These are phyloP conservation scores for Uromys caudimaculatus DNA, from an alignment of 2,797 vertebrate species.

Conservation along the genomic window DNA sequence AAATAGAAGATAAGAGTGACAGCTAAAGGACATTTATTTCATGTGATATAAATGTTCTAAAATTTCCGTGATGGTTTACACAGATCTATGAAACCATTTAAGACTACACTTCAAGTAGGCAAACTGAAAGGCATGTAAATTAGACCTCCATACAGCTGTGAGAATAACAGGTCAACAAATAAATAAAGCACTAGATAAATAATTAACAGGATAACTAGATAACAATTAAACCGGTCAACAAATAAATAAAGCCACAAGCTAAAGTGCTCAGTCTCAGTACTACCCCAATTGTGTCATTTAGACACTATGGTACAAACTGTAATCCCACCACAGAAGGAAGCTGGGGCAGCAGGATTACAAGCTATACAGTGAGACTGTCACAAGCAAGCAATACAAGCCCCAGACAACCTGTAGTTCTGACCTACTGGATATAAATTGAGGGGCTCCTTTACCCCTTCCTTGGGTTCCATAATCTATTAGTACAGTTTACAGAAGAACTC, in stretches of 20 bases:
- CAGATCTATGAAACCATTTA: conserved; percentile 9
- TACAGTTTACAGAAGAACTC: conserved; percentile 21
- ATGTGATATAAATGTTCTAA: conserved; percentile 31
- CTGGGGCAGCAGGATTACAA: not conserved
- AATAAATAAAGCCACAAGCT: conserved; percentile 11
- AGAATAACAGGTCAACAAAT: not conserved
- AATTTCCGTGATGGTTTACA: not conserved
- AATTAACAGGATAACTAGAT: not conserved
- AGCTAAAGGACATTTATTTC: not conserved
- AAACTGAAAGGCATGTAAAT: conserved; percentile 29
- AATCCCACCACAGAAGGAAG: not conserved
- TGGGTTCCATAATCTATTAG: conserved; percentile 19
- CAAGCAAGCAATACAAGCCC: not conserved
- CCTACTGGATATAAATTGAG: not conserved
- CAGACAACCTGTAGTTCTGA: not conserved
- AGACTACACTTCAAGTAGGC: not conserved
- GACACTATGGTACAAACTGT: not conserved
- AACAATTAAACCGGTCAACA: not conserved
- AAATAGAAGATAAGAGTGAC: not conserved
- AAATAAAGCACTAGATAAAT: conserved; percentile 4
- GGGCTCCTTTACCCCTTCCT: not conserved
- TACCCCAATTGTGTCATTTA: not conserved
- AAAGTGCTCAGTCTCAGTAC: not conserved
- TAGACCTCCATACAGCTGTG: conserved; percentile 34
- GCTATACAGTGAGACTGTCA: not conserved